A percentile compares a stretch with the other conserved stretches of the same genome.
phyloP scores from a whole-genome alignment of 2,113 vertebrate genomes.

The Halichoerus grypus region DNA sequence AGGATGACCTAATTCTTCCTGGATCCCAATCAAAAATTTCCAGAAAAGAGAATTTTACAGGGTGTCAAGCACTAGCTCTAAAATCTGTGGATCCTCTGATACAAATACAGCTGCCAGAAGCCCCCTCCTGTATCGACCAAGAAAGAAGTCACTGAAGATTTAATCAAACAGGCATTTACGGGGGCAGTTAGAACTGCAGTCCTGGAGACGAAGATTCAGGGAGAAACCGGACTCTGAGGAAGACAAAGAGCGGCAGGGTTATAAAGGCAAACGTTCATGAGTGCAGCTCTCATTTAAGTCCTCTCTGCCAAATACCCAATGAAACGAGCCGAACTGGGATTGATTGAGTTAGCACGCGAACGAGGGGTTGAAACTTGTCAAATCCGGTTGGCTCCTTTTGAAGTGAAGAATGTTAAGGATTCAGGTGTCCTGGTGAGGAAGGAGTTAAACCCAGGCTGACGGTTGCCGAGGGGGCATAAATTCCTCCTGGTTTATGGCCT shows the following conservation, averaged over 20 bases:
- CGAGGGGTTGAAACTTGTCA: background rate
- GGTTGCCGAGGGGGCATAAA: background rate
- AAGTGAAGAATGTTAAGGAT: background rate
- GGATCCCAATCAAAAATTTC: background rate
- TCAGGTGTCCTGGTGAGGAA: background rate
- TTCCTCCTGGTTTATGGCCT: background rate
- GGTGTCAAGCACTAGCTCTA: background rate
- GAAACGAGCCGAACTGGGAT: background rate
- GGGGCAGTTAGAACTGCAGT: background rate
- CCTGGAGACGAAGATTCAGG: background rate
- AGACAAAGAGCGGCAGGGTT: background rate
- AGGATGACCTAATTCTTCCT: background rate
- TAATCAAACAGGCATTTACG: background rate
- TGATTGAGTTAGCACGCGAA: background rate
- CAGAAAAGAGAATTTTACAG: background rate
- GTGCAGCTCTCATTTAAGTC: background rate
- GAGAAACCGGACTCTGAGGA: background rate
- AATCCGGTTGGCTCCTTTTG: background rate
- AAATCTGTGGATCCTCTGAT: background rate
- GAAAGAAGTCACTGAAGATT: background rate
- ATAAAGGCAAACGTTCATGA: background rate
- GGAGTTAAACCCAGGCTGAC: background rate
- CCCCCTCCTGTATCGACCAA: background rate
- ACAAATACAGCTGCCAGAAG: background rate
- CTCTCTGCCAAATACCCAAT: background rate